Conservation (phyloP, 2,113 vertebrate genomes). For the Physeter macrocephalus region DNA sequence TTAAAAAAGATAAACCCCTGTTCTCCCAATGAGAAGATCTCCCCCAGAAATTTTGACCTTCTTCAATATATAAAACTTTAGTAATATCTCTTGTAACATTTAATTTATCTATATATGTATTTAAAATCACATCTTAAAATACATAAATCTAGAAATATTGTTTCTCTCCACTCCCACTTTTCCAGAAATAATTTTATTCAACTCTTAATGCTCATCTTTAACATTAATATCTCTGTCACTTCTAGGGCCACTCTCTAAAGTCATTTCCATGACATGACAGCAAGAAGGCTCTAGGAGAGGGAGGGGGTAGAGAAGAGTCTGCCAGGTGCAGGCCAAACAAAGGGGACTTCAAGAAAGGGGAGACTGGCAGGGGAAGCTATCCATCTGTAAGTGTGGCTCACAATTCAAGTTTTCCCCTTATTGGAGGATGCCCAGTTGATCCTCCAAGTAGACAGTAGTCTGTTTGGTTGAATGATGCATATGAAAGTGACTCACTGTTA, state of each 20-base stretch:
- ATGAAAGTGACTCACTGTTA: background rate
- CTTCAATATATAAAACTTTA: conserved; percentile 7
- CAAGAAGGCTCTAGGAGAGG: background rate
- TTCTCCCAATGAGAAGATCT: background rate
- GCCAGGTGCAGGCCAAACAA: background rate
- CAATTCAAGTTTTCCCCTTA: background rate
- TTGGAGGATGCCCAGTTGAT: background rate
- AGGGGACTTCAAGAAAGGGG: background rate
- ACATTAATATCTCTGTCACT: background rate
- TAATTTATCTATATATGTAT: background rate
- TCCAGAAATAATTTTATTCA: conserved; percentile 15
- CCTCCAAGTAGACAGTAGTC: background rate
- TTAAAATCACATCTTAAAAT: conserved; percentile 37
- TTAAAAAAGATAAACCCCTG: background rate
- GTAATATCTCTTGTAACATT: background rate
- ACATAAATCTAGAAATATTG: background rate
- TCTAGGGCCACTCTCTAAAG: background rate
- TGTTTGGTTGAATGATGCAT: background rate
- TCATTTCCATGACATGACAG: background rate
- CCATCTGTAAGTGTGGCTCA: background rate
- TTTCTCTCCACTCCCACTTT: background rate
- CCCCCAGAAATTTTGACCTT: background rate
- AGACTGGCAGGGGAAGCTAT: background rate
- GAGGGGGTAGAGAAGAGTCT: background rate
- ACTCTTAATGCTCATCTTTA: background rate